These are phyloP conservation scores for Cryptosula pallasiana DNA, from an alignment of 2,888 invertebrate species.

Conservation along the genomic window DNA sequence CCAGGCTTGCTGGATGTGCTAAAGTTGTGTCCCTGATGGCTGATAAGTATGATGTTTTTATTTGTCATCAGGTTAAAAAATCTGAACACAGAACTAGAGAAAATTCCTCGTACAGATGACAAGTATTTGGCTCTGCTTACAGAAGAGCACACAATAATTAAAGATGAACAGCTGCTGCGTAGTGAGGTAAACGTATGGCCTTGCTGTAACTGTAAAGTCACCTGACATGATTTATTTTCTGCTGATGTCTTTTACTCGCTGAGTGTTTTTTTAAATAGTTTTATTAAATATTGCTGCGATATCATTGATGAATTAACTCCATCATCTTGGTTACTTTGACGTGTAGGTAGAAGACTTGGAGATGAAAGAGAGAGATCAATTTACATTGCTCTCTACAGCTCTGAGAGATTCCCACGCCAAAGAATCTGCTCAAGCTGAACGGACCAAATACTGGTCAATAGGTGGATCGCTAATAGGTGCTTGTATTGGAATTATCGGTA, in stretches of 20 bases:
- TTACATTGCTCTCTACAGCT: constrained; percentile 68
- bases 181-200: not conserved
- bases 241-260: too few species aligned
- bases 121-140: constrained; percentile 69
- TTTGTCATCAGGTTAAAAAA: constrained; percentile 58
- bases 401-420: constrained; percentile 77
- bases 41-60: not conserved
- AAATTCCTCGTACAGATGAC: constrained; percentile 71
- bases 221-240: too few species aligned
- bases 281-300: too few species aligned
- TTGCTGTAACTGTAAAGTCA: too few species aligned
- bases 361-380: constrained; percentile 65
- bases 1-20: too few species aligned
- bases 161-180: constrained; percentile 45
- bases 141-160: constrained; percentile 56
- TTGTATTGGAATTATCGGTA: constrained; percentile 61
- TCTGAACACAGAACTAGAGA: constrained; percentile 70
- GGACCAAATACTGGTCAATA: constrained; percentile 78
- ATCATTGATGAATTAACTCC: too few species aligned
- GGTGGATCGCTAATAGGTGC: constrained; percentile 67
- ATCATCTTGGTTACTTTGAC: too few species aligned
- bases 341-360: constrained; percentile 65
- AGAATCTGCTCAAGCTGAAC: constrained; percentile 72
- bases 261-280: too few species aligned
- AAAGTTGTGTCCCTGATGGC: too few species aligned